Evolutionary conservation across 2,797 vertebrate genomes (phyloP), one percentile per base, ranked within the genome.

Genomic region (Gephyroberyx darwinii): DNA sequence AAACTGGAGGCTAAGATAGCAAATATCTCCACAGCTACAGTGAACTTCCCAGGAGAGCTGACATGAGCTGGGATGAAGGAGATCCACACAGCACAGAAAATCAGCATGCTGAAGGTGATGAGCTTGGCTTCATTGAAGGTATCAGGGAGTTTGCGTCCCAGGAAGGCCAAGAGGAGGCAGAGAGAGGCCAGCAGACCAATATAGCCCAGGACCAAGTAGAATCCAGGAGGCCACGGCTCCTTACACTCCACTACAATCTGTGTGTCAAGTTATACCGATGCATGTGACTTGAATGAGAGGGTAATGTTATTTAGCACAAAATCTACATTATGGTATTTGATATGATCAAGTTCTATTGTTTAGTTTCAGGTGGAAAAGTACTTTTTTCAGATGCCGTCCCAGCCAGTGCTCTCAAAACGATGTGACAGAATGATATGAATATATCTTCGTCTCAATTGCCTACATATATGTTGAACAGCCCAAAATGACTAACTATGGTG

Each of bases 41-140:
- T 93, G 39, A 92, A 93, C 76, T 94, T 94, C 55, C 93, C 92
- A 8, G 92, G 92, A 39, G 88, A 90, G 56, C 92, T 93, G 68
- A 91, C 84, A 76, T 94, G 86, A 55, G 92, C 92, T 7, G 93
- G 94, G 8, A 94, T 94, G 73, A 95, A 95, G 19, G 91, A 90
- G 54, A 94, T 88, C 93, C 93, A 94, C 12, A 95, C 93, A 0
- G 92, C 89, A 17, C 85, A 93, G 86, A 94, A 93, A 41, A 93
- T 94, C 22, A 94, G 69, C 93, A 94, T 93, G 76, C 93, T 94
- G 75, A 94, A 94, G 12, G 93, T 86, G 76, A 94, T 94, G 39
- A 93, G 80, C 59, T 93, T 94, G 0, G 93, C 93, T 50, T 95
- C 93, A 0, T 94, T 94, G 78, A 95, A 95, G 0, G 85, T 90